Evolutionary conservation across 2,888 invertebrate genomes (phyloP), one percentile per base, ranked within the genome.

Genomic region (Spodoptera littoralis): DNA sequence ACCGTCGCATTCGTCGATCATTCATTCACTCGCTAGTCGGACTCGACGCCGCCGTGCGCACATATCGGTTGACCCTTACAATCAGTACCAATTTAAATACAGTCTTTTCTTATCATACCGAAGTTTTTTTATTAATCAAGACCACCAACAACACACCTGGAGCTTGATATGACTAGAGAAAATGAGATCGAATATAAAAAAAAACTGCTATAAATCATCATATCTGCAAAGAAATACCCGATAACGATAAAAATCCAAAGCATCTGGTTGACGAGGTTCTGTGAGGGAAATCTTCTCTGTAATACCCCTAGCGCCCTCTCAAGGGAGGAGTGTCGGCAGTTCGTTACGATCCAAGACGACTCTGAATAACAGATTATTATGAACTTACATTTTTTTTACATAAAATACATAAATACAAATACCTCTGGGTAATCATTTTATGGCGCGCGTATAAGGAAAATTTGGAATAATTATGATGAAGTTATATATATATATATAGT

Each of bases 211-310:
- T 36, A 36, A 36, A 36, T 30, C 30, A 8, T 36, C 52, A 55
- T 74, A 75, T 60, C 48, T 45, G 18, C 22, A 50, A 60, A 66
- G 62, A 73, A 73, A 59, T 58, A 60, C 45, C 43, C 46, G 58
- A 70, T 66, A 74, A 60, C 70, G 51, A 63, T 77, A 74, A 74
- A 78, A 75, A 59, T 60, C 71, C 56, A 74, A 70, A 63, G 62
- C 67, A 63, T 60, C 65, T 67, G 73, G 56, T 58, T 73, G 75
- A 59, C 67, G 67, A 65, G 71, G 46, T 53, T 70, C 65, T 63
- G 49, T 22, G 24, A 61, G 55, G 47, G 61, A 75, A 75, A 44
- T 55, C 56, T 67, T 57, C 48, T 53, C 36, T 51, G 55, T 62
- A 64, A 30, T 36, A 36, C 36, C 58, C 58, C 65, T 65, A 78